phyloP scores from a whole-genome alignment of 2,113 vertebrate genomes.

The Tautogolabrus adspersus region DNA sequence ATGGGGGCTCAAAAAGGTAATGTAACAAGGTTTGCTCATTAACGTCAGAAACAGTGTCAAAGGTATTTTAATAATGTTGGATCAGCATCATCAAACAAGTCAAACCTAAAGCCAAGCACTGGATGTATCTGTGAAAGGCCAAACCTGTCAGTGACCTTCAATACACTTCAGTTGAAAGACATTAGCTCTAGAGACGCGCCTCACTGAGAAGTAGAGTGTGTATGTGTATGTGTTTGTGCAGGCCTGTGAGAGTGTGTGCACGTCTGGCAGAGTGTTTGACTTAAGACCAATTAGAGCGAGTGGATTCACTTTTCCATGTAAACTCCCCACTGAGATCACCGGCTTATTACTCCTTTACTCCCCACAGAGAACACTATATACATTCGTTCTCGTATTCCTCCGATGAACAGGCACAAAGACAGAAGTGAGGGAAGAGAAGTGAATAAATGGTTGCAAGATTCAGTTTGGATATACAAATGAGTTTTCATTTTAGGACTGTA shows the following conservation, averaged over 20 bases:
- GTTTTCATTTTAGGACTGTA: not conserved
- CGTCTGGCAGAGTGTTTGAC: conserved; percentile 26
- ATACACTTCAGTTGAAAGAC: conserved; percentile 7
- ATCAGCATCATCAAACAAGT: not conserved
- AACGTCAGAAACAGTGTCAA: not conserved
- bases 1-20: not conserved
- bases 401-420: conserved; percentile 8
- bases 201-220: not conserved
- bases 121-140: not conserved
- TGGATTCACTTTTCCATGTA: conserved; percentile 45
- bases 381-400: conserved; percentile 25
- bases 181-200: not conserved
- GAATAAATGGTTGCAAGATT: not conserved
- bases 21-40: not conserved
- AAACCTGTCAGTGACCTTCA: not conserved
- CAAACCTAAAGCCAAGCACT: not conserved
- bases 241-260: not conserved
- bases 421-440: not conserved
- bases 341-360: conserved; percentile 47
- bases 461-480: not conserved
- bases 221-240: not conserved
- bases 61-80: not conserved
- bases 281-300: conserved; percentile 63
- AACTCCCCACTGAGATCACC: conserved; percentile 45
- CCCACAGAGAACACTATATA: conserved; percentile 33